A percentile compares a stretch with the other conserved stretches of the same genome.
phyloP scores from a whole-genome alignment of 2,113 vertebrate genomes.

The Nannobrachium achirus region DNA sequence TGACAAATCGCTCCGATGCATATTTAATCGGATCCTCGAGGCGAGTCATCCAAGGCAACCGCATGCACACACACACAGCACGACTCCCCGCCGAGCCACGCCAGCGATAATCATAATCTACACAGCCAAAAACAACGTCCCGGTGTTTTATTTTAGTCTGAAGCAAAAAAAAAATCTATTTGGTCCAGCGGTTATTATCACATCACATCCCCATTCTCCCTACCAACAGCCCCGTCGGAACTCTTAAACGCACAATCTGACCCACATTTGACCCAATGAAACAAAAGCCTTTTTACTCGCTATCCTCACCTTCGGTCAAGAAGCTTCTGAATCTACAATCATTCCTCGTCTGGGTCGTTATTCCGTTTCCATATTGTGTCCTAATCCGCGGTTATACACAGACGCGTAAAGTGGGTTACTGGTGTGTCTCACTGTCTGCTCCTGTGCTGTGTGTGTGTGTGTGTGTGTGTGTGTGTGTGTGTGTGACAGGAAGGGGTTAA shows the following conservation, averaged over 20 bases:
- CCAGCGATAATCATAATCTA: neutral
- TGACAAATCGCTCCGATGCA: slow-evolving; percentile 62
- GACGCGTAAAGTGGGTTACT: neutral
- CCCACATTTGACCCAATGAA: slow-evolving; percentile 52
- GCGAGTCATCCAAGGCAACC: slow-evolving; percentile 35
- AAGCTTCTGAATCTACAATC: slow-evolving; percentile 14
- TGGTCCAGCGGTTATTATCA: neutral
- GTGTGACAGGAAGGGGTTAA: slow-evolving; percentile 63
- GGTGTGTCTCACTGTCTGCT: neutral
- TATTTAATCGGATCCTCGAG: slow-evolving; percentile 47
- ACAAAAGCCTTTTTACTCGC: neutral
- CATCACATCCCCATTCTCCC: no score
- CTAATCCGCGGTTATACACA: slow-evolving; percentile 3
- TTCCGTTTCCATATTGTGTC: neutral
- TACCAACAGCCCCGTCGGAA: neutral
- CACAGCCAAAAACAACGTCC: neutral
- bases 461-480: slow-evolving; percentile 19
- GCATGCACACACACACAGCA: no score
- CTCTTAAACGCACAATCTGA: slow-evolving; percentile 22
- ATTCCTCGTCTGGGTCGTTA: slow-evolving; percentile 10
- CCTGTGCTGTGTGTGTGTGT: slow-evolving; percentile 13
- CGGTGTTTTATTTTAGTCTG: no score
- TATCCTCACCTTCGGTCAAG: slow-evolving; percentile 30
- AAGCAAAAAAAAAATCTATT: neutral
- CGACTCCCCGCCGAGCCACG: slow-evolving; percentile 18